A percentile compares a stretch with the other conserved stretches of the same genome.
phyloP scores from a whole-genome alignment of 2,113 vertebrate genomes.

The Nerophis lumbriciformis region DNA sequence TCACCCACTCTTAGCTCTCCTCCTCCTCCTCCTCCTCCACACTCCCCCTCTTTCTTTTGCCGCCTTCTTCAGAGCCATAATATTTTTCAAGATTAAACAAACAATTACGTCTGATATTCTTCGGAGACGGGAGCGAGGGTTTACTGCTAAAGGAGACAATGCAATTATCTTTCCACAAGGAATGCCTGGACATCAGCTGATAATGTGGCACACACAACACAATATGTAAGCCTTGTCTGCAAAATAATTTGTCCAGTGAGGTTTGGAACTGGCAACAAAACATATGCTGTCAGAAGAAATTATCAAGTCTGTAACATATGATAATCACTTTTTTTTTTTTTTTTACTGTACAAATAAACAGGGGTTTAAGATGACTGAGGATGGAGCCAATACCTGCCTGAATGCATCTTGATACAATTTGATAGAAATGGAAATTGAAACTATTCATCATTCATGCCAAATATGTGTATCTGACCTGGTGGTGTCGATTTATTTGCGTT shows the following conservation, averaged over 20 bases:
- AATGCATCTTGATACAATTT: no score
- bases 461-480: no score
- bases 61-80: constrained; percentile 39
- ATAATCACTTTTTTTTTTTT: constrained; percentile 6
- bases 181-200: constrained; percentile 36
- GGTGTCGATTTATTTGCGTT: no score
- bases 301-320: constrained; percentile 8
- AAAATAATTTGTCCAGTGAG: constrained; percentile 12
- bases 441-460: no score
- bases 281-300: constrained; percentile 11
- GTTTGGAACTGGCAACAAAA: constrained; percentile 12
- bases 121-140: constrained; percentile 21
- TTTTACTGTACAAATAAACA: constrained; percentile 14
- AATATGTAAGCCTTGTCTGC: constrained; percentile 27
- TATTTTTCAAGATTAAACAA: constrained; percentile 60
- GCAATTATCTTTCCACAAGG: constrained; percentile 44
- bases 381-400: constrained; percentile 9
- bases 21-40: constrained; percentile 9
- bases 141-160: constrained; percentile 43
- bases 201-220: constrained; percentile 24
- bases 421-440: no score
- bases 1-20: constrained; percentile 7
- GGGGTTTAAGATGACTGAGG: constrained; percentile 16
- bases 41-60: constrained; percentile 30
- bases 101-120: constrained; percentile 59